phyloP scores from a whole-genome alignment of 2,888 invertebrate species.

The Erynnis tages region DNA sequence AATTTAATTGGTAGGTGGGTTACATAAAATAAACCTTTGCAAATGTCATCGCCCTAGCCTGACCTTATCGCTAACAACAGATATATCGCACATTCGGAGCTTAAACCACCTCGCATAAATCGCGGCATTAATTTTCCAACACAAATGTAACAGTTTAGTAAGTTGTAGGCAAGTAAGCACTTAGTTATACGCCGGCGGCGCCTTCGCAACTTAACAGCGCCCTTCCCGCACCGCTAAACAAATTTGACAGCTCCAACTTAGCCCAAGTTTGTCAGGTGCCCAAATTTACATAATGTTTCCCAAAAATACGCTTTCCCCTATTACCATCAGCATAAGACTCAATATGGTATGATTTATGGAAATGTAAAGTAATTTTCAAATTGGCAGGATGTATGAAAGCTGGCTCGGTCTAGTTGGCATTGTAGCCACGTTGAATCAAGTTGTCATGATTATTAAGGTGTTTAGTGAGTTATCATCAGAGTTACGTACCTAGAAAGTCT shows the following conservation, averaged over 20 bases:
- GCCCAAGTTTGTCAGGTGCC: constrained; percentile 68
- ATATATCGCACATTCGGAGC: not conserved
- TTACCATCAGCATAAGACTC: constrained; percentile 32
- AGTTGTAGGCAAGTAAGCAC: constrained; percentile 73
- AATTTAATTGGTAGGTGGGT: too few relatives aligned
- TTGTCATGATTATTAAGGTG: constrained; percentile 76
- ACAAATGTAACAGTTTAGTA: constrained; percentile 78
- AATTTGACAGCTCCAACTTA: constrained; percentile 80
- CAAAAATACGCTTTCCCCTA: constrained; percentile 31
- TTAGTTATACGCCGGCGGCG: constrained; percentile 74
- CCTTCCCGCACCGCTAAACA: constrained; percentile 78
- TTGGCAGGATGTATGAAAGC: constrained; percentile 52
- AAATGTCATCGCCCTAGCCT: too few relatives aligned
- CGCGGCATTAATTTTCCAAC: constrained; percentile 75
- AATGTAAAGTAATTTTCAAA: constrained; percentile 21
- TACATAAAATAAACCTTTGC: too few relatives aligned
- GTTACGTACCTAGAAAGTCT: too few relatives aligned
- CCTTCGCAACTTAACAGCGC: constrained; percentile 68
- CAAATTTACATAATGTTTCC: constrained; percentile 42
- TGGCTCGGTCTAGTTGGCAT: constrained; percentile 72
- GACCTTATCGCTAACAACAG: constrained; percentile 3
- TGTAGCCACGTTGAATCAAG: constrained; percentile 73
- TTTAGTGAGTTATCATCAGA: constrained; percentile 53
- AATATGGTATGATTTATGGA: constrained; percentile 29
- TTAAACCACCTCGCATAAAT: constrained; percentile 63